Evolutionary conservation across 2,888 invertebrate species (phyloP), one percentile per base, ranked within the genome.

Genomic region (Tolmerus cingulatus): DNA sequence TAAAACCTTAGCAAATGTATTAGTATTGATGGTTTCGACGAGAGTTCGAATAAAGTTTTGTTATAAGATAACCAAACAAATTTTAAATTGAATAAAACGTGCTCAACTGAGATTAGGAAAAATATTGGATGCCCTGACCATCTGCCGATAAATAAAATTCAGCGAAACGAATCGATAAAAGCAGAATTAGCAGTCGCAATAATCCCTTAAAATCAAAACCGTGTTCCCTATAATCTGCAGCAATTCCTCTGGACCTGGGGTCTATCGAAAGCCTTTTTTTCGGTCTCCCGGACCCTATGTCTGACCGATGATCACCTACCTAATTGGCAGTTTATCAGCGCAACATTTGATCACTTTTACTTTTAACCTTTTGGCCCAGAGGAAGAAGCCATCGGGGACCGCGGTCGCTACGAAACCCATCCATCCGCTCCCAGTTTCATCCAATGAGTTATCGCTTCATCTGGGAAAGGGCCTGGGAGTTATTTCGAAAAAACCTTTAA

Each of bases 291-390:
- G 27, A 27, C 23, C 27, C 66, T 57, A 66, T 12, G 76, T 76
- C 76, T 34, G 34, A 9, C 34, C 8, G n/a, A 19, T 40, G 76
- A 82, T 57, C 16, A 30, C 34, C 66, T 66, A 34, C 55, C 66
- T 57, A 66, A 57, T 82, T 82, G 82, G 82, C 37, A 57, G 34
- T 57, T 82, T 82, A 82, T 82, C 82, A 82, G n/a, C 37, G 57
- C 66, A 30, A 66, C 51, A 82, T 82, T 82, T n/a, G 57, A 66
- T 82, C 82, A 82, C 82, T 82, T 82, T 82, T 82, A 82, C 82
- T 82, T 82, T 82, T 82, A 66, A 82, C 82, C 66, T 57, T 57
- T 82, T 30, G 76, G n/a, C 30, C n/a, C n/a, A 51, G 23, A 66
- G 37, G 57, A 57, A 82, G 51, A 57, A 57, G 43, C n/a, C 57